Evolutionary conservation across 2,113 vertebrate species (phyloP), one percentile per base, ranked within the genome.

Genomic region (Lichenostomus cassidix): DNA sequence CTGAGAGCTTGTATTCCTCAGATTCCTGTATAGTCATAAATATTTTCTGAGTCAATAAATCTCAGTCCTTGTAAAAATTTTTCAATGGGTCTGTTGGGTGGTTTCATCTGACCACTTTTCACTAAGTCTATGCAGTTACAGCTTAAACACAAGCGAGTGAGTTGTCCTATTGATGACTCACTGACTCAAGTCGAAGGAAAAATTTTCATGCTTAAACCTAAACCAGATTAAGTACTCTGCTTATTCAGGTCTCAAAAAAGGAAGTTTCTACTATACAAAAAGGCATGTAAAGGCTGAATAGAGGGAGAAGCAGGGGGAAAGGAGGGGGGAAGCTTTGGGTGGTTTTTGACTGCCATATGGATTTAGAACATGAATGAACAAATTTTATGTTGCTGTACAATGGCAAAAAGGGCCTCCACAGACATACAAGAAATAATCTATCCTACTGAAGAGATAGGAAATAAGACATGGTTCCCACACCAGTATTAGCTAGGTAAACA

Each of bases 341-440:
- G 24, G 31, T 92, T 95, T 82, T 58, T 71, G 82, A 79, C 16
- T 71, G 24, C 24, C 80, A 82, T 82, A 87, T 84, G 65, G 56
- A 84, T 89, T 82, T 64, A 87, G 65, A 81, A 90, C 82, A 87
- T 68, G 19, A 95, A 92, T 62, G 28, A 92, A 91, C 21, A 87
- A 87, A 87, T 89, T 55, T 37, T 60, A 56, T 35, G 16, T 42
- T 71, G 68, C 28, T 60, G 44, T 81, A 64, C 52, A 92, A 37
- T 24, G 44, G 56, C 49, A 89, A 79, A 78, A 78, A 71, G 22
- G 25, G 28, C 22, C 5, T 60, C 49, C 44, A 25, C 2, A 80
- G 22, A 73, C 35, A 82, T 10, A 49, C 2, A 68, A 47, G 23
- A 92, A 81, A 78, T 12, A 69, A 31, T 4, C 11, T 50, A 1